Evolutionary conservation across 2,797 vertebrate species (phyloP).

Genomic region (Fistularia commersonii): DNA sequence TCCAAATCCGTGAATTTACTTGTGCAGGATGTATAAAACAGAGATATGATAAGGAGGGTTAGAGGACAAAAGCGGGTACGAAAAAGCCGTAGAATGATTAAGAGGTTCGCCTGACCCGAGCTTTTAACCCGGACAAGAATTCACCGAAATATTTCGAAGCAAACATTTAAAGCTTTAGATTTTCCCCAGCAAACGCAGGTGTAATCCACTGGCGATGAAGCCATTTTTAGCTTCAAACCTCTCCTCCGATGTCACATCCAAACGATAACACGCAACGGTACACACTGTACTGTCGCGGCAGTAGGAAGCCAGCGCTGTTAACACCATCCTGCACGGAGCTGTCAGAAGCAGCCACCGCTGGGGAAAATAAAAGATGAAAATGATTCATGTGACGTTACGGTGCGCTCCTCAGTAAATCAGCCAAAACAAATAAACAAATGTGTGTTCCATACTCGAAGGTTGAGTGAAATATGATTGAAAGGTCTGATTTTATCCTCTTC

Average conservation of each 20-base stretch:
- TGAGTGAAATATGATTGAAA: slow-evolving; percentile 39
- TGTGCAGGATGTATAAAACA: too few species aligned
- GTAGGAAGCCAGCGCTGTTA: slow-evolving; percentile 27
- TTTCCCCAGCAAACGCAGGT: slow-evolving; percentile 7
- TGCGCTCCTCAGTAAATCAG: slow-evolving; percentile 61
- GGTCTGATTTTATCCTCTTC: slow-evolving; percentile 56
- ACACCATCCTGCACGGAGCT: slow-evolving; percentile 49
- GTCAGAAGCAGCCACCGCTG: slow-evolving; percentile 39
- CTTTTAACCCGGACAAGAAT: background rate
- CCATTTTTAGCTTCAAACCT: slow-evolving; percentile 21
- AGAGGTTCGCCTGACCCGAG: background rate
- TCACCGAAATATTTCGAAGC: background rate
- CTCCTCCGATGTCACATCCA: slow-evolving; percentile 17
- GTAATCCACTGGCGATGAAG: slow-evolving; percentile 13
- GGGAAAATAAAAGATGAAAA: slow-evolving; percentile 48
- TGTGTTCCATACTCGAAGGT: slow-evolving; percentile 49
- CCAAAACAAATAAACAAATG: slow-evolving; percentile 66
- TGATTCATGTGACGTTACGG: slow-evolving; percentile 67
- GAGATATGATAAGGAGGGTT: too few species aligned
- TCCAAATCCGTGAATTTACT: too few species aligned
- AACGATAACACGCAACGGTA: slow-evolving; percentile 28
- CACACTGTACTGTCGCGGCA: slow-evolving; percentile 27
- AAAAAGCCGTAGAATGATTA: too few species aligned
- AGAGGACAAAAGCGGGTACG: too few species aligned
- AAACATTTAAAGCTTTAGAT: slow-evolving; percentile 10